Evolutionary conservation across 2,113 vertebrate species (phyloP), one percentile per base, ranked within the genome.

Genomic region (Crotalus tigris): DNA sequence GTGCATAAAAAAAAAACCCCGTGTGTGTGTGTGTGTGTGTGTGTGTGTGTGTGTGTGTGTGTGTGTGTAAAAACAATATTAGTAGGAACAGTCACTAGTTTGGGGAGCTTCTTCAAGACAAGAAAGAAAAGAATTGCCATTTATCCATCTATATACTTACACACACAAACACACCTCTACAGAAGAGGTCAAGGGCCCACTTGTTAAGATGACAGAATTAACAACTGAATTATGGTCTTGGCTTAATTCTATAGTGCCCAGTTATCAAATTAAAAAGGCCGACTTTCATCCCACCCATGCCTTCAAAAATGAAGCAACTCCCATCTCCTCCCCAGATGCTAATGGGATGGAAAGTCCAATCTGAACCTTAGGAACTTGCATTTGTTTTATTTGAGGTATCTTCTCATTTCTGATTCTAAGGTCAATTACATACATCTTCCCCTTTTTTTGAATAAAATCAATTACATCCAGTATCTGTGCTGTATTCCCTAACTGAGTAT

Each of bases 341-440:
- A 95, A 95, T 29, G 91, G 94, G 96, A 97, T 96, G 95, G 94
- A 97, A 97, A 97, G 96, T 96, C 95, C 96, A 96, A 97, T 96
- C 96, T 93, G 0, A 97, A 97, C 92, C 96, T 96, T 97, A 97
- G 96, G 97, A 97, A 97, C 97, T 95, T 95, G 97, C 97, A 97
- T 97, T 97, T 96, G 95, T 96, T 90, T 90, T 95, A 97, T 97
- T 96, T 98, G 97, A 98, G 97, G 97, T 98, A 98, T 97, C 96
- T 97, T 98, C 96, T 96, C 97, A 96, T 96, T 97, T 97, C 97
- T 97, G 97, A 96, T 96, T 96, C 97, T 92, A 88, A 61, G 85
- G 58, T 92, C 85, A 87, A 92, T 61, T 59, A 61, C 44, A 64
- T 92, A 85, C n/a, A 98, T 97, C 96, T 97, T 97, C 96, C 95